Evolutionary conservation across 2,113 vertebrate genomes (phyloP), one percentile per base, ranked within the genome.

Genomic region (Larimichthys crocea): DNA sequence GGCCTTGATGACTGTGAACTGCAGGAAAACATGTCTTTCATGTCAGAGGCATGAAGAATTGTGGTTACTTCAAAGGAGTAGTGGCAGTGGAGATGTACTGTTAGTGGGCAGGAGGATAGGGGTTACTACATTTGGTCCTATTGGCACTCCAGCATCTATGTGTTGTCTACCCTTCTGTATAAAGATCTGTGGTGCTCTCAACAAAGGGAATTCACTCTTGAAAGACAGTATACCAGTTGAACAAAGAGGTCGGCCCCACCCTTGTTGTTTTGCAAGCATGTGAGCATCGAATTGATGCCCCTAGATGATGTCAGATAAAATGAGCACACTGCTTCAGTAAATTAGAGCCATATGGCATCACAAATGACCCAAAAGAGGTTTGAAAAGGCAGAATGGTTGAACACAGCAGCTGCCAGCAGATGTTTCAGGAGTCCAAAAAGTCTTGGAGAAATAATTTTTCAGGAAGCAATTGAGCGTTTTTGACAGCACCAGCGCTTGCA

Each of bases 31-130:
- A 48, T 2, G 26, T 22, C 62, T 80, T 82, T 90, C 74, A 90
- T 87, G 88, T 92, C 68, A 19, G 69, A 57, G 61, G 78, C 72
- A 44, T 78, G 61, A 66, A 62, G 75, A 57, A 78, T 26, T 46
- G 59, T 76, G 76, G 84, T 67, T 31, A 85, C 66, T 87, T 92
- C 77, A 91, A 92, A 89, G 85, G 40, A 57, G 6, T 56, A 55
- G 72, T 44, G 61, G 69, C 62, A 76, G 55, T 53, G 53, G 50
- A 60, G 53, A 59, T 57, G 74, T 62, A 29, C 56, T 60, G 57
- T 61, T 57, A 50, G 61, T 24, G 72, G 40, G 55, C 35, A 44
- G 40, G 48, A 22, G 48, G 22, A 52, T 15, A 10, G 20, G 19
- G 55, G 14, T 31, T 9, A 29, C 6, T 35, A 20, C 42, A 50